Percentiles rank a stretch among this genome's conserved stretches.
Conservation (phyloP, 2,113 vertebrate genomes). For the Callaeas wilsoni region DNA sequence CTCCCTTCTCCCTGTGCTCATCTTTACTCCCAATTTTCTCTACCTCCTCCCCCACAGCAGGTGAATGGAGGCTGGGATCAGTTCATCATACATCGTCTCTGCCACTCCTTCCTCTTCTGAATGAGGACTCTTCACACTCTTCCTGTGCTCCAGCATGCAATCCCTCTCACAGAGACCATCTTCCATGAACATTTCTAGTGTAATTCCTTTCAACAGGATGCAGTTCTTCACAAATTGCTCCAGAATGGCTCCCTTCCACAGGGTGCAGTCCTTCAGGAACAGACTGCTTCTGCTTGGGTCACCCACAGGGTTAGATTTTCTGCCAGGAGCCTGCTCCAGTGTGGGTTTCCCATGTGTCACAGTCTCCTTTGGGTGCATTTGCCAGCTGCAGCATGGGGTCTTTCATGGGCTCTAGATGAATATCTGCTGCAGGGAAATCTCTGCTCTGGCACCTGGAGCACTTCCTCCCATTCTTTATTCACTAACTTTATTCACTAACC, state of each 20-base stretch:
- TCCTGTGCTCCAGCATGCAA: neutral
- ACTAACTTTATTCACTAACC: neutral
- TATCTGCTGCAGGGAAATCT: neutral
- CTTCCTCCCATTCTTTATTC: neutral
- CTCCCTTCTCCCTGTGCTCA: neutral
- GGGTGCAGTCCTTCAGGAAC: neutral
- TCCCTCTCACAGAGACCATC: accelerated
- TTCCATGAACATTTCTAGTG: neutral
- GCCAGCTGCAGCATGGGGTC: neutral
- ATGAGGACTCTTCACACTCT: neutral
- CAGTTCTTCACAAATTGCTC: neutral
- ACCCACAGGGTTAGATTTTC: accelerated
- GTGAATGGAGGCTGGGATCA: neutral
- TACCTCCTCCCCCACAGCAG: neutral
- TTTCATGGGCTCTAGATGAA: too few species aligned
- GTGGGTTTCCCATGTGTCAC: neutral
- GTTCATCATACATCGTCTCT: neutral
- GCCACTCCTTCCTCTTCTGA: neutral
- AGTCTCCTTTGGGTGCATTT: neutral
- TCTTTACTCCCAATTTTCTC: neutral
- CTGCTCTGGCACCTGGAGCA: neutral
- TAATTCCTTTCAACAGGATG: neutral
- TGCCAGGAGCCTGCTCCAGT: neutral
- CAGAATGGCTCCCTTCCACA: accelerated
- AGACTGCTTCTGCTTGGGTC: too few species aligned